Evolutionary conservation across 2,888 invertebrate genomes (phyloP), one percentile per base, ranked within the genome.

Genomic region (Gortyna flavago): DNA sequence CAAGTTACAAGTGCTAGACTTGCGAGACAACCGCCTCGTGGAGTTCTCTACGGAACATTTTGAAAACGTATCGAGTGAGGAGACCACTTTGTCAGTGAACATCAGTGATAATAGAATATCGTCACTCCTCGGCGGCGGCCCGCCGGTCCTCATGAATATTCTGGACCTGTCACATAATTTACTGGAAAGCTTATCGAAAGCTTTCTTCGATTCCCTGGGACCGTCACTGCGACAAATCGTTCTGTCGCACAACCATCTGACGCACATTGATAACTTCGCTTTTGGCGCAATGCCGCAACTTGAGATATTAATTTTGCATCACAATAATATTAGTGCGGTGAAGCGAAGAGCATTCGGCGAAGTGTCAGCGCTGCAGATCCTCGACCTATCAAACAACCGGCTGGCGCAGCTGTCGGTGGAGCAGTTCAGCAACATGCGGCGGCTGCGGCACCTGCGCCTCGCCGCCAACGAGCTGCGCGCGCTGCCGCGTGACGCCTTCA

Each of bases 401-500:
- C 82, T 95, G 59, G 75, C 81, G 18, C 93, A 92, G 80, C 87
- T 94, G 38, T 87, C 91, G 4, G 92, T 90, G 2, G 94, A 94
- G 79, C 94, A 94, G 89, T 94, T 95, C 77, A 88, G 89, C 64
- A 97, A 97, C 89, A 93, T 98, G 88, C 97, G 97, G 59, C 97
- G 97, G 72, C 93, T 98, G 66, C 95, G 98, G 54, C 97, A 98
- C 51, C 91, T 98, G 59, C 97, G 97, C 88, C 94, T 98, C 18
- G 97, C 97, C 44, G 95, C 96, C 65, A 98, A 98, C 90, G 97
- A 97, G 65, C 92, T 98, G 70, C 97, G 97, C 77, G 97, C 98
- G 0, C 92, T 98, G 72, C 98, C 98, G 0, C 97, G 98, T 9
- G 98, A 98, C 88, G 97, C 97, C 3, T 98, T 98, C 89, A 97